These are phyloP conservation scores for Falcunculus frontatus DNA, from an alignment of 2,113 vertebrate genomes.

Conservation along the genomic window DNA sequence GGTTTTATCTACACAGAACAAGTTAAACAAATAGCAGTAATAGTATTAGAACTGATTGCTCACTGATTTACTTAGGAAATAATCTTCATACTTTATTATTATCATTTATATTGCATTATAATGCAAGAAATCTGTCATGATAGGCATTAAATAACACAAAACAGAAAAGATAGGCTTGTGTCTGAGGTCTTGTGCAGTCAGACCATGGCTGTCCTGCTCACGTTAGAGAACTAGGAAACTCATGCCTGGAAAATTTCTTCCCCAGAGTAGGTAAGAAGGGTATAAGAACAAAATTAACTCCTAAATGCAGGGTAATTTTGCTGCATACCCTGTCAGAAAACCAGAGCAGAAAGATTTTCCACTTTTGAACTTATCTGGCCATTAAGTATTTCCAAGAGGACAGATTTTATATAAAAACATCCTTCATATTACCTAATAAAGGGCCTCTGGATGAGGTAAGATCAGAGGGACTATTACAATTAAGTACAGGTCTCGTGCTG, in stretches of 20 bases:
- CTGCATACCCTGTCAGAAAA: neutral
- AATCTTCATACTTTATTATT: neutral
- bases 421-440: neutral
- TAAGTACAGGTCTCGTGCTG: neutral
- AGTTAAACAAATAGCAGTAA: constrained; percentile 32
- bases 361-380: neutral
- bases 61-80: constrained; percentile 24
- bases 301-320: neutral
- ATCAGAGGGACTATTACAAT: neutral
- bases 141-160: neutral
- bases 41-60: neutral
- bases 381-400: neutral
- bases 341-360: neutral
- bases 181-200: neutral
- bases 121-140: neutral
- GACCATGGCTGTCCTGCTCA: accelerated
- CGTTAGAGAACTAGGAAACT: neutral
- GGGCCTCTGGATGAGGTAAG: neutral
- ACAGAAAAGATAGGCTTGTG: neutral
- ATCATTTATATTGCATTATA: neutral
- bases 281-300: neutral
- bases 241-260: neutral
- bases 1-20: constrained; percentile 16
- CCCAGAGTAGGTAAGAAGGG: neutral
- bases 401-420: neutral